Conservation (phyloP, 2,888 invertebrate genomes). For the Alloscopus bannaensis region DNA sequence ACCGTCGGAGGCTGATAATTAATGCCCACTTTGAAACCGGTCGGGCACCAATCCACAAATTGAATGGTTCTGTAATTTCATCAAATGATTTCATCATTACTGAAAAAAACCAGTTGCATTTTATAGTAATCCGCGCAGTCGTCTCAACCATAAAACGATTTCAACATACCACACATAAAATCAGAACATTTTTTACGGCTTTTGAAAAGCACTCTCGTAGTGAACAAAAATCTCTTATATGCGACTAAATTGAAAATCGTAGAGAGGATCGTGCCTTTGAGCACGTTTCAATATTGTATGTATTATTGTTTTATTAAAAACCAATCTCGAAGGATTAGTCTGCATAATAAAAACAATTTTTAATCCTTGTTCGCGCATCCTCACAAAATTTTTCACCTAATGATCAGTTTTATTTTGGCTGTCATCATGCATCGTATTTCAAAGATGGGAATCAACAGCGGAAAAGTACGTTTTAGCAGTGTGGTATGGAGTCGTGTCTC, state of each 20-base stretch:
- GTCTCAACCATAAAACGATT: no score
- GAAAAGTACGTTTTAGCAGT: no score
- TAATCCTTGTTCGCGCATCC: background rate
- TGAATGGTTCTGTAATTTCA: conserved; percentile 75
- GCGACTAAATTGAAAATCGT: background rate
- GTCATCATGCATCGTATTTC: no score
- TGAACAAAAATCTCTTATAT: no score
- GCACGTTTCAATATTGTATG: conserved; percentile 10
- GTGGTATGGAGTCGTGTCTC: no score
- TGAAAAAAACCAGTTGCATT: background rate
- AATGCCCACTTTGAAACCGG: conserved; percentile 73
- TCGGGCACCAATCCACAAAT: conserved; percentile 79
- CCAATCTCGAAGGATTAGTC: background rate
- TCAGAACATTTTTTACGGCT: no score
- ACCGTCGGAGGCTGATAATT: conserved; percentile 71
- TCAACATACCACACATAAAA: no score
- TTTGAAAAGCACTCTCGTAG: no score
- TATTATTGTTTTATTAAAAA: conserved; percentile 6
- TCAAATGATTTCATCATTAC: conserved; percentile 2
- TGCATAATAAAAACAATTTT: background rate
- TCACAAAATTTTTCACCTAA: no score
- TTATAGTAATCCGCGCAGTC: no score
- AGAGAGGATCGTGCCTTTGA: conserved; percentile 17
- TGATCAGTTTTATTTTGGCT: no score
- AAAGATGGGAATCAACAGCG: no score